Base-by-base conservation (phyloP, 2,113 vertebrate species). In the Thunnus thynnus region DNA sequence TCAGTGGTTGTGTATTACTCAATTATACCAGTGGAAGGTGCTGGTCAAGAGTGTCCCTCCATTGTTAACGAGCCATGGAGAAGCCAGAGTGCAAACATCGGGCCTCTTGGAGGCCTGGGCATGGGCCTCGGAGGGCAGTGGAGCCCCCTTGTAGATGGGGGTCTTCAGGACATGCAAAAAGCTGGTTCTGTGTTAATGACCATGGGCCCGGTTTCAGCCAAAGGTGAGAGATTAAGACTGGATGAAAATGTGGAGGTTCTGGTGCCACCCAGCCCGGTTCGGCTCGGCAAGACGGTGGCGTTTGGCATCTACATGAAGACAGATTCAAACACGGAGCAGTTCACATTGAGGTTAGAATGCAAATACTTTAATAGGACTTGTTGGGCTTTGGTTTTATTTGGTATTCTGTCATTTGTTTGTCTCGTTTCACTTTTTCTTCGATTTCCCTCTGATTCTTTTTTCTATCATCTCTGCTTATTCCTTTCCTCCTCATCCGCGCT, bases 1-100 rank as follows among this genome's bases (percentile, higher is more conserved):
- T 72, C 94, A 30, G 94, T 98, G 94, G 97, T 99, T 80, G 96
- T 99, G 60, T 98, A 97, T 91, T 98, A 96, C 87, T 91, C 96
- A 4, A 77, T 99, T 8, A 94, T 96, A 70, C 47, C 96, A 10
- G 89, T 94, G 2, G 96, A 96, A 44, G 87, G 87, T 9, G 80
- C 87, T 0, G 94, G 94, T 0, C 94, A 94, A 54, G 95, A 94
- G 13, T 98, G 97, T 74, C 95, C 96, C 3, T 83, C 94, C 72
- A 90, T 92, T 72, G 95, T 95, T 27, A 95, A 95, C 44, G 96
- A 96, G 20, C 92, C 75, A 44, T 94, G 93, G 82, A 96, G 91
- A 90, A 94, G 95, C 89, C 78, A 82, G 36, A 80, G 56, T 18
- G 94, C 95, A 71, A 94, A 85, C 4, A 18, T 89, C 0, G 95